Evolutionary conservation across 2,113 vertebrate species (phyloP).

Genomic region (Australoheros scitulus): DNA sequence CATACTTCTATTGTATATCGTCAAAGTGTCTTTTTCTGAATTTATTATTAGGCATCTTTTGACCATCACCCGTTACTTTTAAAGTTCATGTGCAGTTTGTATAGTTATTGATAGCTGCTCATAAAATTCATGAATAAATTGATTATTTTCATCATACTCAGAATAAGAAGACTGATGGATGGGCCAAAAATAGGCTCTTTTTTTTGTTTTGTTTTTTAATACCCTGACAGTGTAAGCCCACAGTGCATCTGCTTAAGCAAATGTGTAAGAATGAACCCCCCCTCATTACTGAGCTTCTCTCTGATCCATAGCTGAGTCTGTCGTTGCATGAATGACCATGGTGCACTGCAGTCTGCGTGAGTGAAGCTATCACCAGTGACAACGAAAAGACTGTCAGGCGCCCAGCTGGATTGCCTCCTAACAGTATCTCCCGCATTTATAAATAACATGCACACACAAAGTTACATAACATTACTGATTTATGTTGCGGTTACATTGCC

Average conservation of each 20-base stretch:
- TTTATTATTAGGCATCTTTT: constrained; percentile 1
- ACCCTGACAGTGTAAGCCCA: neutral
- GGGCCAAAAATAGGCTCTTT: neutral
- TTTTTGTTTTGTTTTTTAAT: neutral
- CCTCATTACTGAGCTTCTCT: constrained; percentile 47
- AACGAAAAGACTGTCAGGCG: constrained; percentile 45
- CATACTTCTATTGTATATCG: neutral
- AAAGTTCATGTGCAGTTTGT: neutral
- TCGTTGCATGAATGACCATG: constrained; percentile 65
- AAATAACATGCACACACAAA: neutral
- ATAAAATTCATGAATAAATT: neutral
- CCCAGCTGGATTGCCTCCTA: constrained; percentile 38
- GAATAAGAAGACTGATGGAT: neutral
- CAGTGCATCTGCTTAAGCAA: constrained; percentile 34
- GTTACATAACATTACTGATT: constrained; percentile 29
- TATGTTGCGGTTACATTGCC: constrained; percentile 17
- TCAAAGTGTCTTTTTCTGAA: neutral
- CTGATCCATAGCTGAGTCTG: constrained; percentile 61
- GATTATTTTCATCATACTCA: neutral
- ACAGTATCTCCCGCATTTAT: constrained; percentile 9
- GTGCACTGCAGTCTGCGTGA: constrained; percentile 55
- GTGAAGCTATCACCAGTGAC: constrained; percentile 51
- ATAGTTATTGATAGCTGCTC: neutral
- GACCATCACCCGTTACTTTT: neutral
- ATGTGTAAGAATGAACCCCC: constrained; percentile 2